Evolutionary conservation across 2,888 invertebrate species (phyloP), one percentile per base, ranked within the genome.

Genomic region (Dryomyza anilis): DNA sequence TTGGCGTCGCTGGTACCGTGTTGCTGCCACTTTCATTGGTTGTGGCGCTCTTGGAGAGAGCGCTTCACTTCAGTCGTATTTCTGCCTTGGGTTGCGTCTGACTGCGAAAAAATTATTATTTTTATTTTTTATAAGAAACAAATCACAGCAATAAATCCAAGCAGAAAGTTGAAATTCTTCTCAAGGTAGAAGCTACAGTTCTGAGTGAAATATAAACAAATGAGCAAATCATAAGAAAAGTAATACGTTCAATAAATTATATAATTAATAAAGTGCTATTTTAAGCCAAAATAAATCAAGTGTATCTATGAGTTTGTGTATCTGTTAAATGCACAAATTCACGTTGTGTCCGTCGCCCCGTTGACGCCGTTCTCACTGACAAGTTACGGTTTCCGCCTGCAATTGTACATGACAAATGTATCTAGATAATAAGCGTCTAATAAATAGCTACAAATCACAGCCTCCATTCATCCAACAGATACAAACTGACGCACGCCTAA

Each of bases 11-110:
- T n/a, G n/a, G n/a, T n/a, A n/a, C n/a, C n/a, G 7, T 39, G 39
- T 39, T 7, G 12, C 8, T 39, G 12, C n/a, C 39, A 39, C 39
- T 39, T 12, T 3, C 39, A 2, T 12, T 39, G 39, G 39, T 39
- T 39, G n/a, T 39, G 39, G 39, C 7, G 12, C 39, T 39, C 12
- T 48, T 14, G 14, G 48, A 2, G 23, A 25, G 48, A 48, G 48
- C 10, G 25, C 23, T 48, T 0, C 27, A 12, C n/a, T 74, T 76
- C 75, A 79, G 78, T 79, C 77, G 74, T 76, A 74, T 74, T 79
- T 79, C 78, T 74, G 80, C 77, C 77, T 78, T 79, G 77, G 77
- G 74, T 78, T 78, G 80, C 78, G 75, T 69, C 74, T 78, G 74
- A 69, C 69, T n/a, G 58, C 10, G 58, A n/a, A n/a, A n/a, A n/a